Conservation (phyloP, 2,113 vertebrate genomes). For the Edolisoma coerulescens region DNA sequence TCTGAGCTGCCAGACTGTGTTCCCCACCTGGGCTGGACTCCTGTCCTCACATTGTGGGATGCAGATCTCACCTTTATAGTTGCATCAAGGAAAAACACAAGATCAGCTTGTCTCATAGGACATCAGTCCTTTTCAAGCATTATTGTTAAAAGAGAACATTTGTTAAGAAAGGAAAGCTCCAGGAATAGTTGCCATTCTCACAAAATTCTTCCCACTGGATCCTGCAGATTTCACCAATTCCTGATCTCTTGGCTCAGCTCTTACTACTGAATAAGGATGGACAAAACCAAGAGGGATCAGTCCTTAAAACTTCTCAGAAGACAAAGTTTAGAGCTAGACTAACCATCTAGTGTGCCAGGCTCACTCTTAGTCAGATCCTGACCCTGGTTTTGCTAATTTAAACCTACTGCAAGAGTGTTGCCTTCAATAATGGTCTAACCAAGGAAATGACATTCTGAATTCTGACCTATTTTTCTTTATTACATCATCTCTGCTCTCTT, state of each 20-base stretch:
- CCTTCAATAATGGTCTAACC: background rate
- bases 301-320: background rate
- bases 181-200: background rate
- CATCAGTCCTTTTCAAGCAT: background rate
- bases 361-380: background rate
- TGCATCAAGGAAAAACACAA: background rate
- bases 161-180: background rate
- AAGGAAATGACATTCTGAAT: background rate
- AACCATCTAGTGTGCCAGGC: background rate
- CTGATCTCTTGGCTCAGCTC: background rate
- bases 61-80: background rate
- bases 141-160: background rate
- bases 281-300: background rate
- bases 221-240: background rate
- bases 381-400: background rate
- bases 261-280: background rate
- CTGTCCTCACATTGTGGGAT: background rate
- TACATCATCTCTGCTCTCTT: background rate
- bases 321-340: background rate
- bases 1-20: background rate
- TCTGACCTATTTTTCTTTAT: background rate
- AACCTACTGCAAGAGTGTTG: background rate
- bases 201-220: background rate
- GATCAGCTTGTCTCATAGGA: background rate
- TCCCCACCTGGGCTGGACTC: background rate